phyloP scores from a whole-genome alignment of 2,113 vertebrate genomes.

The Prunella himalayana region DNA sequence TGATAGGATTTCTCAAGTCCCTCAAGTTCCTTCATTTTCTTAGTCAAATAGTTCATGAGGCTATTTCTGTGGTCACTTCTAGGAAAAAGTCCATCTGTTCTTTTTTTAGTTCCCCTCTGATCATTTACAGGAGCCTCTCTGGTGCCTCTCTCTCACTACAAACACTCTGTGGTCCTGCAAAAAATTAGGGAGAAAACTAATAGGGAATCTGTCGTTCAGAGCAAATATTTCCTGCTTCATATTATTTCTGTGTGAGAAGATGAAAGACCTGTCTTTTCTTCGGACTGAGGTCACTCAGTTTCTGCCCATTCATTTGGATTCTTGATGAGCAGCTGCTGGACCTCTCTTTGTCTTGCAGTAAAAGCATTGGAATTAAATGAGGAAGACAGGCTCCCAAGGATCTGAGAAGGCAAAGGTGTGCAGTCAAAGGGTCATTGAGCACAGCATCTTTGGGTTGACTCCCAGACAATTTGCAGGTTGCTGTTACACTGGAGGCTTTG shows the following conservation, averaged over 20 bases:
- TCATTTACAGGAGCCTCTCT: not conserved
- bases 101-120: not conserved
- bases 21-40: not conserved
- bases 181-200: not conserved
- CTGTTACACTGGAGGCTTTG: not conserved
- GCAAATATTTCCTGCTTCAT: not conserved
- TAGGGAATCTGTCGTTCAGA: not conserved
- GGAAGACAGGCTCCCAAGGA: not conserved
- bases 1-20: not conserved
- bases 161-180: not conserved
- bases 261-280: not conserved
- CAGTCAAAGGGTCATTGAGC: not conserved
- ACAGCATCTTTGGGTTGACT: not conserved
- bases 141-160: not conserved
- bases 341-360: not conserved
- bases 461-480: not conserved
- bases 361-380: not conserved
- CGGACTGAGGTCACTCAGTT: not conserved
- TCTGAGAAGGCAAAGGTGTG: not conserved
- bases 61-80: not conserved
- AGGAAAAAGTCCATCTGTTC: not conserved
- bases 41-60: not conserved
- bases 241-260: not conserved
- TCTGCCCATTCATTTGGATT: not conserved
- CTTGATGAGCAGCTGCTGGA: not conserved